Conservation (phyloP, 92 coral and sea anemone genomes). For the Siderastrea radians region DNA sequence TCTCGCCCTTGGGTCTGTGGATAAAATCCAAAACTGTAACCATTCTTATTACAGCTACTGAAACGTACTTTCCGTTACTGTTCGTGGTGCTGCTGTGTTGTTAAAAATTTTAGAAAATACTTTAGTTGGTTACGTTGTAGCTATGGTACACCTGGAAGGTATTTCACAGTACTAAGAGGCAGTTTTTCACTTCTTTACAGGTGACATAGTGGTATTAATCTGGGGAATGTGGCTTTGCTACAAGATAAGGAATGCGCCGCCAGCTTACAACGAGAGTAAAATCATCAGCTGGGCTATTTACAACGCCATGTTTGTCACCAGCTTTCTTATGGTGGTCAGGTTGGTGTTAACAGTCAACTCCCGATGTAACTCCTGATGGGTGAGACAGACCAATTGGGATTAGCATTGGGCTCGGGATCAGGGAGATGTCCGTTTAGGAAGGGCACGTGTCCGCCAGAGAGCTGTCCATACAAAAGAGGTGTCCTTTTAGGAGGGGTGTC, state of each 20-base stretch:
- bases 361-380: neutral
- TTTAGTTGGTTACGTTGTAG: neutral
- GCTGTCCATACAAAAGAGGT: too few relatives aligned
- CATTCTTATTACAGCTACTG: too few relatives aligned
- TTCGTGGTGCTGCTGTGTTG: too few relatives aligned
- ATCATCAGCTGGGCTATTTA: constrained; percentile 95
- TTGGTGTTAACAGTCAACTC: constrained; percentile 17
- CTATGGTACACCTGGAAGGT: neutral
- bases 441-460: too few relatives aligned
- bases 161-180: too few relatives aligned
- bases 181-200: constrained; percentile 15
- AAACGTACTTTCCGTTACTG: too few relatives aligned
- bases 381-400: too few relatives aligned
- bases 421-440: neutral
- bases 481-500: too few relatives aligned
- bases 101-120: too few relatives aligned
- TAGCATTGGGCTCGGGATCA: too few relatives aligned
- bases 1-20: too few relatives aligned
- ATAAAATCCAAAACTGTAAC: too few relatives aligned
- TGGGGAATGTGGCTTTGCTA: constrained; percentile 96
- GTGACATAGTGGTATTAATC: constrained; percentile 73
- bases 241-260: constrained; percentile 86
- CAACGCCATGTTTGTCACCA: constrained; percentile 89
- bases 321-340: constrained; percentile 84
- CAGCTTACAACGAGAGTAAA: constrained; percentile 94